Conservation (phyloP, 2,888 invertebrate genomes). For the Eilema griseolum region DNA sequence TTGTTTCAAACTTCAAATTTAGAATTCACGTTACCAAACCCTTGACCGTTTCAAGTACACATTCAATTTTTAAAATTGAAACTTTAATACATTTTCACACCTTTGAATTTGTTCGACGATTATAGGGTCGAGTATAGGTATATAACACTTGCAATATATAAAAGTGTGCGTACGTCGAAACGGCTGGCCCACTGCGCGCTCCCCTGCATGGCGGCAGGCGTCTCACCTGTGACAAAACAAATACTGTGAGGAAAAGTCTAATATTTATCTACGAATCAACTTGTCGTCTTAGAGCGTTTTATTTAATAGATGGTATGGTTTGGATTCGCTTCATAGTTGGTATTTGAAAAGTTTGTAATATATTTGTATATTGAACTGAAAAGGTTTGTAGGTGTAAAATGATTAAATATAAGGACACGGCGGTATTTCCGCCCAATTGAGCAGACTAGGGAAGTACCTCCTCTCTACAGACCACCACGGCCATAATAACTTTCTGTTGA, state of each 20-base stretch:
- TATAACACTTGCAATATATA: slow-evolving; percentile 57
- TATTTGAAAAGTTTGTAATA: slow-evolving; percentile 1
- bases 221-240: slow-evolving; percentile 89
- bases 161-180: slow-evolving; percentile 63
- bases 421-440: too few species aligned
- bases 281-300: slow-evolving; percentile 19
- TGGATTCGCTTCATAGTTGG: not conserved
- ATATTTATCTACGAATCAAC: slow-evolving; percentile 17
- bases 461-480: too few species aligned
- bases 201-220: slow-evolving; percentile 95
- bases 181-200: slow-evolving; percentile 83
- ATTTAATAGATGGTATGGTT: slow-evolving; percentile 12
- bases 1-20: slow-evolving; percentile 16
- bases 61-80: slow-evolving; percentile 15
- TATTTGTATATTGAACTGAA: not conserved
- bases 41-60: slow-evolving; percentile 16
- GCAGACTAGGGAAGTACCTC: too few species aligned
- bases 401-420: not conserved
- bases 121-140: slow-evolving; percentile 53
- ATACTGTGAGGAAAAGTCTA: slow-evolving; percentile 20
- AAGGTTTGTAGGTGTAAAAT: not conserved
- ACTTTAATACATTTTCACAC: slow-evolving; percentile 17
- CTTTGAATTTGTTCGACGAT: slow-evolving; percentile 28
- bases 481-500: too few species aligned
- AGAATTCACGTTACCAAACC: slow-evolving; percentile 26